Evolutionary conservation across 2,888 invertebrate genomes (phyloP), one percentile per base, ranked within the genome.

Genomic region (Orgyia antiqua): DNA sequence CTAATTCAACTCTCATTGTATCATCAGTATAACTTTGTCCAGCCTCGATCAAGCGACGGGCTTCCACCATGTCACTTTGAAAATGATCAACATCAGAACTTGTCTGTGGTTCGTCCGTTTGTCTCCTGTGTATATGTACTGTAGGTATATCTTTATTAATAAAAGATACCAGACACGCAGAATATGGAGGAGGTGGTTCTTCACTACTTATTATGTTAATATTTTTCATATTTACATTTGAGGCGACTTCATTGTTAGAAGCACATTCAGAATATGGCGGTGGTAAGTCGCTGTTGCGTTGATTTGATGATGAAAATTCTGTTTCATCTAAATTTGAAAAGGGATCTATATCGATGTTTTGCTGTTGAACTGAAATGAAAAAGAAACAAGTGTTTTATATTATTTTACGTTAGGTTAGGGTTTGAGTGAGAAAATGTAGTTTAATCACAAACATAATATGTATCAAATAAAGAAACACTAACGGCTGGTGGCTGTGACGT

Each of bases 101-200:
- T 1, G 39, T 33, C 1, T 30, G 39, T 10, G 39, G 17, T 19
- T 35, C 27, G 0, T 39, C 33, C 1, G 17, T 8, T 2, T 24
- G 28, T 11, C 29, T 13, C 4, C 31, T 48, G 4, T 51, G 54
- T 34, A 68, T 50, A 10, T 63, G 58, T 1, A 73, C 68, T 0
- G 61, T 45, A 0, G 73, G 70, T 0, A 48, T 31, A 18, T 62
- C 51, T 32, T 69, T 70, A 27, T 62, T 57, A 6, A 58, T 38
- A 48, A 63, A 67, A 2, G 66, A 39, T 0, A 68, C 66, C 47
- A 63, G 63, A 39, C 73, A 74, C 5, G 68, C 72, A 3, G 76
- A 69, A 54, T 82, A 82, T 0, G 82, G 77, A 0, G 82, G 82
- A 0, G 82, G 82, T 0, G 75, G 69, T 9, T 77, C 75, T 11